Conservation (phyloP, 2,888 invertebrate species). For the Orgyia antiqua region DNA sequence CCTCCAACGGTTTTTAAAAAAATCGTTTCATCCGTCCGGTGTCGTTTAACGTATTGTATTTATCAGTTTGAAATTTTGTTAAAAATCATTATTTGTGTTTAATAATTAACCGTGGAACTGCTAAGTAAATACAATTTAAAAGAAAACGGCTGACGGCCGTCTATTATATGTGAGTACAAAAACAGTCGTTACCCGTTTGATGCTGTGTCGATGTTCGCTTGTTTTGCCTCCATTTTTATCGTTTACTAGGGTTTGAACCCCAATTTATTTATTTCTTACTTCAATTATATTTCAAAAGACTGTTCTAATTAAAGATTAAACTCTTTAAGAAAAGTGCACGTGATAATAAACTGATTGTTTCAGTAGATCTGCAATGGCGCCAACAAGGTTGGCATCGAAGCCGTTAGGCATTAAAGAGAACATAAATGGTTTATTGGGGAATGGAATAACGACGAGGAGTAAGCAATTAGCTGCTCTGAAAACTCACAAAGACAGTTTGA, state of each 20-base stretch:
- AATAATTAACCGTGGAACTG: conserved; percentile 38
- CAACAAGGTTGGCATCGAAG: conserved; percentile 77
- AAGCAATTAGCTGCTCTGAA: conserved; percentile 75
- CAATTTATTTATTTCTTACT: conserved; percentile 40
- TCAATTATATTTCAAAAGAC: conserved; percentile 9
- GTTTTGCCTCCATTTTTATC: conserved; percentile 75
- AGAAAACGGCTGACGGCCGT: conserved; percentile 57
- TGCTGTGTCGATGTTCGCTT: conserved; percentile 62
- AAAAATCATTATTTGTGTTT: conserved; percentile 35
- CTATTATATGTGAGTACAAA: conserved; percentile 48
- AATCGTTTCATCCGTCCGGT: conserved; percentile 58
- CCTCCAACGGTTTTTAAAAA: conserved; percentile 71
- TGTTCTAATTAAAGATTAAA: conserved; percentile 15
- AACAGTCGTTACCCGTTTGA: conserved; percentile 40
- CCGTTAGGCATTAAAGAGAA: conserved; percentile 68
- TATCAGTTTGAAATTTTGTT: conserved; percentile 43
- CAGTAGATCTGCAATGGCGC: conserved; percentile 77
- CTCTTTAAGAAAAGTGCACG: conserved; percentile 34
- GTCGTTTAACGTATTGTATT: conserved; percentile 56
- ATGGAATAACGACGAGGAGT: conserved; percentile 80
- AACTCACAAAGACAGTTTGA: conserved; percentile 59
- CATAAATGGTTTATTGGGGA: conserved; percentile 61
- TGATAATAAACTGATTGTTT: conserved; percentile 45
- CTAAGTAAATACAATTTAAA: conserved; percentile 34
- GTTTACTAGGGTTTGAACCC: conserved; percentile 51